phyloP scores from a whole-genome alignment of 1,140 invertebrate species.

The Wasmannia auropunctata region DNA sequence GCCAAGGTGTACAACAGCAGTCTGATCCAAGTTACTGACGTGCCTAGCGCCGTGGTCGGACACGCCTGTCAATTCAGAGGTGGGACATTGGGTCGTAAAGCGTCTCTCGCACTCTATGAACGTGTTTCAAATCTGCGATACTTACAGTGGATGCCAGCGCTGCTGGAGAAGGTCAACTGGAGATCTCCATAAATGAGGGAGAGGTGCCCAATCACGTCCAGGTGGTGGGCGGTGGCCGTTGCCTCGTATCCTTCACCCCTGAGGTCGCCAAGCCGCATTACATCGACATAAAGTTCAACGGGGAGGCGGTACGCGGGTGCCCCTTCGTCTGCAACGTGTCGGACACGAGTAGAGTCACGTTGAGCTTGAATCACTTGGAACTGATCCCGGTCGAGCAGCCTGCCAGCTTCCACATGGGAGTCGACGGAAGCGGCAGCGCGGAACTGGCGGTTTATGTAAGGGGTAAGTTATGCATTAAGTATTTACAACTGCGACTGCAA shows the following conservation, averaged over 20 bases:
- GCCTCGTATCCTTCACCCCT: slow-evolving; percentile 98
- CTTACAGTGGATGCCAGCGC: slow-evolving; percentile 96
- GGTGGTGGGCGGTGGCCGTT: slow-evolving; percentile 96
- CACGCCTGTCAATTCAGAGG: slow-evolving; percentile 97
- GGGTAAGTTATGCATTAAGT: slow-evolving; percentile 82
- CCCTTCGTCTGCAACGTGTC: slow-evolving; percentile 94
- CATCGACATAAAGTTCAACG: slow-evolving; percentile 99
- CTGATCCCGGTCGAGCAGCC: slow-evolving; percentile 94
- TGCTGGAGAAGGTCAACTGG: slow-evolving; percentile 98
- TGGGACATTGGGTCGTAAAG: slow-evolving; percentile 81
- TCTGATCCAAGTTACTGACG: slow-evolving; percentile 96
- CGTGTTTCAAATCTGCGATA: slow-evolving; percentile 1
- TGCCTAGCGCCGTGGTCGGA: slow-evolving; percentile 95
- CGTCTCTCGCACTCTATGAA: no score
- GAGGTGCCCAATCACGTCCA: slow-evolving; percentile 99
- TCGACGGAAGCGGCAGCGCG: slow-evolving; percentile 93
- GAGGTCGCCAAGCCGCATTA: slow-evolving; percentile 95
- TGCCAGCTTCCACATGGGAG: slow-evolving; percentile 95
- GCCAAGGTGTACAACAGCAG: slow-evolving; percentile 97
- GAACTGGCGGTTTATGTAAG: slow-evolving; percentile 95
- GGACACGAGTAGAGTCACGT: slow-evolving; percentile 91
- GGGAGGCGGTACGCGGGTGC: slow-evolving; percentile 96
- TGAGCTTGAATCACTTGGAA: slow-evolving; percentile 93
- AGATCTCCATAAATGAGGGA: slow-evolving; percentile 99
- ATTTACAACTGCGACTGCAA: neutral